phyloP scores from a whole-genome alignment of 1,140 invertebrate species.

The Neoseiulus cucumeris region DNA sequence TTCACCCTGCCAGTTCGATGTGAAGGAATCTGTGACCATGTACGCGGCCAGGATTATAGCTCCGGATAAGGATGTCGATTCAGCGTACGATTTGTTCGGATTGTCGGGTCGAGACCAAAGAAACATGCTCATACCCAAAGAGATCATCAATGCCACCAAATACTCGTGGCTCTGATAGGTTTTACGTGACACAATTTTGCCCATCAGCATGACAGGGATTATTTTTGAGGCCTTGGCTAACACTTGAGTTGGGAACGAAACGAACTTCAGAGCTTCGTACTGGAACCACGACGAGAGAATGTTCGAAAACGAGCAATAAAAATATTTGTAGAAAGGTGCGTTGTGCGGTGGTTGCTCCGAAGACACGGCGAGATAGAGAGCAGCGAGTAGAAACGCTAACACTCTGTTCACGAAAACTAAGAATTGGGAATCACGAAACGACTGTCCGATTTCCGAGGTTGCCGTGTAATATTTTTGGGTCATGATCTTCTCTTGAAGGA shows the following conservation, averaged over 20 bases:
- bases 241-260: conserved; percentile 92
- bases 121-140: conserved; percentile 76
- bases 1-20: conserved; percentile 88
- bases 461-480: conserved; percentile 43
- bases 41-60: conserved; percentile 66
- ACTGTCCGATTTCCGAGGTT: conserved; percentile 36
- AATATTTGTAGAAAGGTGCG: conserved; percentile 85
- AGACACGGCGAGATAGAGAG: conserved; percentile 34
- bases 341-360: conserved; percentile 43
- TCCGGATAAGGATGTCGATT: conserved; percentile 60
- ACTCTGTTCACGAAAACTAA: conserved; percentile 82
- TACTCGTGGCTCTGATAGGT: conserved; percentile 87
- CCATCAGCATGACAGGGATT: conserved; percentile 97
- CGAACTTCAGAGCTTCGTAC: conserved; percentile 95
- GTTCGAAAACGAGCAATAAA: conserved; percentile 88
- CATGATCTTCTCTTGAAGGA: conserved; percentile 47
- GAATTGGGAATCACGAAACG: conserved; percentile 79
- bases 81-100: conserved; percentile 16
- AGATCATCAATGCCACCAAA: conserved; percentile 66
- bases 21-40: conserved; percentile 91
- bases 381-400: conserved; percentile 54
- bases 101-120: conserved; percentile 37
- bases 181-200: conserved; percentile 66
- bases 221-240: conserved; percentile 82
- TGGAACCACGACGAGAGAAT: conserved; percentile 98